phyloP scores from a whole-genome alignment of 2,888 invertebrate genomes.

The Melieria picta region DNA sequence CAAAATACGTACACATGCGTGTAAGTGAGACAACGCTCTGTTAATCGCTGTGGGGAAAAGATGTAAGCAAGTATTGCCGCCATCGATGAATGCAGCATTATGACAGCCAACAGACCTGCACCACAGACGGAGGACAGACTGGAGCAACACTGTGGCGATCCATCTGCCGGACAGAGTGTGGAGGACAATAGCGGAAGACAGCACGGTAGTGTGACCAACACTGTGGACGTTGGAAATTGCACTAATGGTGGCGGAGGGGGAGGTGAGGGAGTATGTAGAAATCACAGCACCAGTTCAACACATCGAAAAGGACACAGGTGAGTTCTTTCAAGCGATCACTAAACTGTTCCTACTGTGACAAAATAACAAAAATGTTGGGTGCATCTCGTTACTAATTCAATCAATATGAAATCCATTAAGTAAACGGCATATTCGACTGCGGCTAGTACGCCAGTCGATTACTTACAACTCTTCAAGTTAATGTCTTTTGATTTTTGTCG shows the following conservation, averaged over 20 bases:
- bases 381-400: too few relatives aligned
- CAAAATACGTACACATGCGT: too few relatives aligned
- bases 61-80: too few relatives aligned
- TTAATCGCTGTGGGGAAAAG: too few relatives aligned
- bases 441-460: too few relatives aligned
- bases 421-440: too few relatives aligned
- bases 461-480: too few relatives aligned
- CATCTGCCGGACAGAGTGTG: slow-evolving; percentile 7
- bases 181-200: slow-evolving; percentile 40
- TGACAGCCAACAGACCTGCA: slow-evolving; percentile 28
- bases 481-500: too few relatives aligned
- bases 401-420: too few relatives aligned
- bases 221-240: slow-evolving; percentile 48
- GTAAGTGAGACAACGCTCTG: too few relatives aligned
- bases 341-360: too few relatives aligned
- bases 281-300: slow-evolving; percentile 58
- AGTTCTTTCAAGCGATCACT: slow-evolving; percentile 36
- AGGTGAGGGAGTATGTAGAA: slow-evolving; percentile 47
- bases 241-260: slow-evolving; percentile 44
- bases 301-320: slow-evolving; percentile 76
- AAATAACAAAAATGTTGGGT: too few relatives aligned
- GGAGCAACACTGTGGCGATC: slow-evolving; percentile 11
- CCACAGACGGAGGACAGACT: slow-evolving; percentile 20
- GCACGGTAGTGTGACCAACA: slow-evolving; percentile 55
- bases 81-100: background rate